Base-by-base conservation (phyloP, 2,888 invertebrate species). In the Archips xylosteana region DNA sequence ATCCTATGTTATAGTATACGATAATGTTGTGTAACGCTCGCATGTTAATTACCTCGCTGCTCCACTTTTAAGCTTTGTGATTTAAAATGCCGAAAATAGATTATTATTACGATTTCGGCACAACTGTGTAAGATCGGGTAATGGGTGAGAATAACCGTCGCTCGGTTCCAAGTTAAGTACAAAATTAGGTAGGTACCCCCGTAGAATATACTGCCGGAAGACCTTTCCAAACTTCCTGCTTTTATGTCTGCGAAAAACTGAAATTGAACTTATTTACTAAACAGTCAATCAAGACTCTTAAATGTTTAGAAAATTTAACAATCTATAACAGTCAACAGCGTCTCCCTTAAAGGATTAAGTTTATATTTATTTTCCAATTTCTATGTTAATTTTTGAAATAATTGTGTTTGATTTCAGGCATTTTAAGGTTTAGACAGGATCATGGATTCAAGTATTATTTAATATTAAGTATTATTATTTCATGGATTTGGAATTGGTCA, bases 21-120 rank as follows among this genome's bases (percentile, higher is more conserved):
- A 69, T 75, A 74, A 15, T 61, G 75, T 76, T 75, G 76, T 69
- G 76, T 74, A 76, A 75, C 32, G 54, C 54, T 12, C 60, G 63
- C 47, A 68, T 70, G 68, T 71, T 75, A 73, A 75, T 76, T 65
- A 71, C 71, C 60, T 13, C 13, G 4, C 23, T 59, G 71, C 65
- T 65, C 75, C 66, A 74, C 69, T 67, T 49, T 49, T 72, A 42
- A 61, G 71, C 66, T 73, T 73, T 74, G 74, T 70, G 70, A 65
- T 70, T 64, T 70, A 60, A 70, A 70, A 70, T 57, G 74, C 74
- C 74, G 64, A 74, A 70, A 69, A 69, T 65, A 61, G 64, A 45
- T 61, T 42, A 69, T 64, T 69, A 69, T 67, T 69, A 62, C 64
- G 39, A 64, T 60, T 69, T 69, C 63, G 59, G 64, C 61, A 67